phyloP scores from a whole-genome alignment of 2,113 vertebrate genomes.

The Myxocyprinus asiaticus region DNA sequence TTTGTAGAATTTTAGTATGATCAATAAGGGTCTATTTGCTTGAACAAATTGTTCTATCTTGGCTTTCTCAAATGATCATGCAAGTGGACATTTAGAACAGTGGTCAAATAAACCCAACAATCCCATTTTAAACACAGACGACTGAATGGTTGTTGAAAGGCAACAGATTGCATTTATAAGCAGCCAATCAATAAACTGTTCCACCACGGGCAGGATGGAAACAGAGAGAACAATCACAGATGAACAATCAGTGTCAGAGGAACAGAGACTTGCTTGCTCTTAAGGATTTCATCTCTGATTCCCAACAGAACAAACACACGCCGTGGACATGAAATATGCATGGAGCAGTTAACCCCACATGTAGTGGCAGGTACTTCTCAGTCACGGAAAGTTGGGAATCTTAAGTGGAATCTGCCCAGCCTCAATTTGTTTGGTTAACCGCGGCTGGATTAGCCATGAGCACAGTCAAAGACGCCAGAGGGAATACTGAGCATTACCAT shows the following conservation, averaged over 20 bases:
- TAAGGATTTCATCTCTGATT: conserved; percentile 29
- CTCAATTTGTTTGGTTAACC: conserved; percentile 54
- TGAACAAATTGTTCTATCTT: not conserved
- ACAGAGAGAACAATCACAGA: not conserved
- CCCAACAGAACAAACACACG: conserved; percentile 49
- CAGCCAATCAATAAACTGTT: not conserved
- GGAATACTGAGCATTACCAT: conserved; percentile 20
- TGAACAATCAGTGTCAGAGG: conserved; percentile 34
- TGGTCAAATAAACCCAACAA: not conserved
- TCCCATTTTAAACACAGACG: not conserved
- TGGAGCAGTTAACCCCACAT: conserved; percentile 60
- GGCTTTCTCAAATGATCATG: not conserved
- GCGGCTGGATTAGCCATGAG: conserved; percentile 46
- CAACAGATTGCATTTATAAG: conserved; percentile 27
- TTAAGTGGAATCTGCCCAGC: conserved; percentile 41
- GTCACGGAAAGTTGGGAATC: conserved; percentile 48
- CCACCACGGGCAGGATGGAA: not conserved
- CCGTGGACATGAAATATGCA: conserved; percentile 64
- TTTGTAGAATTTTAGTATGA: not conserved
- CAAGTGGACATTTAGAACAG: not conserved
- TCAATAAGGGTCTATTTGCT: conserved; percentile 1
- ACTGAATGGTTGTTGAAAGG: not conserved
- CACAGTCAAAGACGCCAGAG: not conserved
- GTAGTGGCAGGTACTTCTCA: conserved; percentile 46
- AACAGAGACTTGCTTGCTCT: conserved; percentile 6